Percentiles rank a stretch among this genome's conserved stretches.
These are phyloP conservation scores for Calameuta filiformis DNA, from an alignment of 2,888 invertebrate species.

Conservation along the genomic window DNA sequence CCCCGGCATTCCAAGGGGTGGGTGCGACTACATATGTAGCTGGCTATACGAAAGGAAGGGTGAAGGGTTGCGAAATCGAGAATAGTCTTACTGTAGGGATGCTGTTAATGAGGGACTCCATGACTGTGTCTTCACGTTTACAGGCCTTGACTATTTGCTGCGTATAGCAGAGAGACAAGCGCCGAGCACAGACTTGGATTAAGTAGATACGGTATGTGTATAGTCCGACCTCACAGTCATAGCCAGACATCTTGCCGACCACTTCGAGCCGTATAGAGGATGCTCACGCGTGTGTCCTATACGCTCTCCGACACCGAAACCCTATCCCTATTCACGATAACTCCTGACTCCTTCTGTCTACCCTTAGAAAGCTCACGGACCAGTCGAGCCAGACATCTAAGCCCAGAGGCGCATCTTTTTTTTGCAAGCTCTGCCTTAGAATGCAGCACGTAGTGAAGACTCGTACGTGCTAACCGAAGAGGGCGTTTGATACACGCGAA, in stretches of 20 bases:
- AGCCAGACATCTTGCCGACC: constrained; percentile 25
- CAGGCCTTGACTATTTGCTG: constrained; percentile 23
- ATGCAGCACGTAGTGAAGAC: background rate
- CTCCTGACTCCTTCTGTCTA: background rate
- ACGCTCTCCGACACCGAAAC: background rate
- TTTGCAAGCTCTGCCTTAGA: background rate
- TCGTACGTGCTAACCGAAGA: background rate
- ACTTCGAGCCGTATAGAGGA: background rate
- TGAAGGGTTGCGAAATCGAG: background rate
- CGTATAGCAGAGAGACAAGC: background rate
- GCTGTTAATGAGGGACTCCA: constrained; percentile 31
- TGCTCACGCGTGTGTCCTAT: background rate
- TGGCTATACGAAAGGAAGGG: background rate
- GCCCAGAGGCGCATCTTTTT: constrained; percentile 2
- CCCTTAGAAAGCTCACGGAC: constrained; percentile 1
- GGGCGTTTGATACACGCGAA: background rate
- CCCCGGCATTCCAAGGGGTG: background rate
- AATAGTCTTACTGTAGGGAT: constrained; percentile 14
- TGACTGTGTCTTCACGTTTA: constrained; percentile 21
- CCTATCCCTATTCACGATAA: constrained; percentile 1
- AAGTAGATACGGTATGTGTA: constrained; percentile 37
- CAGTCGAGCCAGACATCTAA: constrained; percentile 1
- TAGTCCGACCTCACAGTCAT: constrained; percentile 22
- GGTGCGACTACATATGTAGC: background rate
- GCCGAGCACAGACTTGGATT: constrained; percentile 11